Evolutionary conservation across 1,140 invertebrate genomes (phyloP), one percentile per base, ranked within the genome.

Genomic region (Lepidurus couesii): DNA sequence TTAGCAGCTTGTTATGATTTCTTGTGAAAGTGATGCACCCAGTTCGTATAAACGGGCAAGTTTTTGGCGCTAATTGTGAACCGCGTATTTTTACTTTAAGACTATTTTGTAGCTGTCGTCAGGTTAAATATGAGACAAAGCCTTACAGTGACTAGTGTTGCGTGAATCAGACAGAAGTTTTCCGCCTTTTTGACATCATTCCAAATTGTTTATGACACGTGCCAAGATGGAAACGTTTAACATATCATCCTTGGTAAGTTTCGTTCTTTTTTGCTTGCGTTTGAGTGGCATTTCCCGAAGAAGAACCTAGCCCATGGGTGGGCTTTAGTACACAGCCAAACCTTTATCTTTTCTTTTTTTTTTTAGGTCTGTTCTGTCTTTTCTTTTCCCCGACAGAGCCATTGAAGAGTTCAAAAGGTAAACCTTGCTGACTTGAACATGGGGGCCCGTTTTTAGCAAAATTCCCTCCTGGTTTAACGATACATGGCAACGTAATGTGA

Each of bases 121-220:
- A 21, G 21, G 21, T n/a, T n/a, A 16, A 13, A 21, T 65, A n/a
- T 5, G 53, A n/a, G 53, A 65, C 53, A 65, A 21, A 65, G 16
- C 53, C 16, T 65, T 21, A 13, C n/a, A 34, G 34, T 34, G 34
- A 34, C 34, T 34, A 34, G 34, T 4, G 34, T 34, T 34, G 34
- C 34, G 34, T 34, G 34, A 34, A 34, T 34, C 34, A 4, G 26
- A 34, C 21, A 65, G 0, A 65, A 65, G 21, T 65, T 65, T 11
- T 65, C 53, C 13, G 53, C 13, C 53, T 65, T 65, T 65, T 65
- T 65, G 53, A 65, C 53, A 21, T 21, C 53, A 9, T 65, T 65
- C 53, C 53, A 65, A 65, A 65, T 65, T 21, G 13, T 13, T 65
- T 65, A 65, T 65, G 53, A 65, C 53, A 65, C 53, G 53, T 65